A percentile compares a stretch with the other conserved stretches of the same genome.
Conservation (phyloP, 2,797 vertebrate genomes). For the Micropoecilia bifurca region DNA sequence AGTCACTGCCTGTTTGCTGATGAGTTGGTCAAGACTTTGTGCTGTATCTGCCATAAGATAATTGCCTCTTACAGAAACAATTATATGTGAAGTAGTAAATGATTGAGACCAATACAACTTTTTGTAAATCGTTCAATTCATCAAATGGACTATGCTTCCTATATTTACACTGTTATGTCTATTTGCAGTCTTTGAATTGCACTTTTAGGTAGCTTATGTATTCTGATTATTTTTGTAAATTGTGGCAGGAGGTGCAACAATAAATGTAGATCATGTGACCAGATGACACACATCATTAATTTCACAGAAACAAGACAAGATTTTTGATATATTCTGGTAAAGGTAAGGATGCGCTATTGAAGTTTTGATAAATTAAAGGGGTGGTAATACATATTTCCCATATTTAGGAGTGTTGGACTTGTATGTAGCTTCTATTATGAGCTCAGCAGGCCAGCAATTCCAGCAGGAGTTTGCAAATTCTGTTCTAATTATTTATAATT, state of each 20-base stretch:
- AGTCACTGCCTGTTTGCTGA: neutral
- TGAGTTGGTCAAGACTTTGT: neutral
- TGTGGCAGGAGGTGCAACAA: neutral
- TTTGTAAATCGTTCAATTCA: neutral
- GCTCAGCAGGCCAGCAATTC: too few species aligned
- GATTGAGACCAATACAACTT: neutral
- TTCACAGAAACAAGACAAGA: neutral
- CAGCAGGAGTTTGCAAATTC: too few species aligned
- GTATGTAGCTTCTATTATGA: too few species aligned
- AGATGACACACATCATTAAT: neutral
- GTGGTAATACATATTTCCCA: too few species aligned
- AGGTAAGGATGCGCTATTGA: neutral
- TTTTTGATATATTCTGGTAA: neutral
- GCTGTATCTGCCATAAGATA: neutral
- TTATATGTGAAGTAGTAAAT: neutral
- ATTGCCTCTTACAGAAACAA: neutral
- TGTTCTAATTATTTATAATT: too few species aligned
- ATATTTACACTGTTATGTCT: neutral
- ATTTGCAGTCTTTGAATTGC: neutral
- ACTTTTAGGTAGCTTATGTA: neutral
- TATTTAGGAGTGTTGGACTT: too few species aligned
- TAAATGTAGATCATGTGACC: neutral
- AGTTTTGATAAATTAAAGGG: neutral
- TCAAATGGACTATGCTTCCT: neutral
- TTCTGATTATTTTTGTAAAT: neutral